These are phyloP conservation scores for Harpegnathos saltator DNA, from an alignment of 1,140 invertebrate genomes.

Conservation along the genomic window DNA sequence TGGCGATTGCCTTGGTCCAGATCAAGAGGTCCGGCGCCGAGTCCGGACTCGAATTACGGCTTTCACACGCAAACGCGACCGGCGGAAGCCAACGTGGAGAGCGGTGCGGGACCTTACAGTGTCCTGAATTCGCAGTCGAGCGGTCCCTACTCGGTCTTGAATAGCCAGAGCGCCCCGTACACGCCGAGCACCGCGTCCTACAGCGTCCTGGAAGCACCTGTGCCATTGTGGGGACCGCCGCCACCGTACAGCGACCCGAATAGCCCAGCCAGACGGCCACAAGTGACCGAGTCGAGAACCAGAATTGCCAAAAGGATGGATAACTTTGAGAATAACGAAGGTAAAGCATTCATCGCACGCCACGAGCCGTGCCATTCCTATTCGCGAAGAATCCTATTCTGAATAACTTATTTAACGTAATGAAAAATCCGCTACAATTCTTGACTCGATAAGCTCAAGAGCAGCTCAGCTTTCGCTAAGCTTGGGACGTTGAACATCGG, in stretches of 20 bases:
- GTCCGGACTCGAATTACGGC: slow-evolving; percentile 89
- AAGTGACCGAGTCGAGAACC: slow-evolving; percentile 78
- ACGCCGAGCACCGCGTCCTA: slow-evolving; percentile 82
- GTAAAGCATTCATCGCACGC: slow-evolving; percentile 58
- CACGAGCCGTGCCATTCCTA: neutral
- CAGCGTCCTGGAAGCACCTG: slow-evolving; percentile 86
- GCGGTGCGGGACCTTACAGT: slow-evolving; percentile 75
- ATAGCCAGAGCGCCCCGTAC: slow-evolving; percentile 75
- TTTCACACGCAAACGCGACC: slow-evolving; percentile 86
- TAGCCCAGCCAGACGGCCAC: slow-evolving; percentile 87
- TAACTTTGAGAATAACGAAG: slow-evolving; percentile 81
- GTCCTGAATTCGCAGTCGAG: slow-evolving; percentile 80
- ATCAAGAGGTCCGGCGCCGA: slow-evolving; percentile 84
- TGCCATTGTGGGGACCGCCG: slow-evolving; percentile 90
- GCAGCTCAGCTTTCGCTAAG: neutral
- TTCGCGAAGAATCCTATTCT: no score
- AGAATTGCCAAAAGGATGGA: slow-evolving; percentile 82
- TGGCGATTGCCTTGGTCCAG: slow-evolving; percentile 84
- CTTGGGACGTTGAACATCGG: neutral
- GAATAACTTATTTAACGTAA: neutral
- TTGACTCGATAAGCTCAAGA: no score
- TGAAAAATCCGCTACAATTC: neutral
- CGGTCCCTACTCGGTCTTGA: slow-evolving; percentile 82
- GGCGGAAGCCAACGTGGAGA: slow-evolving; percentile 79
- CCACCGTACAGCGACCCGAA: slow-evolving; percentile 91